Evolutionary conservation across 2,888 invertebrate genomes (phyloP).

Genomic region (Dolichopus griseipennis): DNA sequence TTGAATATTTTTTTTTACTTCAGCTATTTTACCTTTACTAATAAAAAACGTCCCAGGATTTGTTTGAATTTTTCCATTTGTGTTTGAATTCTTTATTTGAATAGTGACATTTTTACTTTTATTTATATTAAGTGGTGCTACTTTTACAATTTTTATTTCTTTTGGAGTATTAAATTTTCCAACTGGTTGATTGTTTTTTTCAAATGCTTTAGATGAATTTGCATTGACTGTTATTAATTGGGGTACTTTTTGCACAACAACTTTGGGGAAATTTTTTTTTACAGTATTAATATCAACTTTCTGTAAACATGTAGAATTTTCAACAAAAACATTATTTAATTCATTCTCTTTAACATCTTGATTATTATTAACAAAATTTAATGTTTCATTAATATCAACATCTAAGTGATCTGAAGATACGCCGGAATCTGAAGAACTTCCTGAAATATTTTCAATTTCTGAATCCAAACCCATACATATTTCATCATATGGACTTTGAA

Average conservation of each 20-base stretch:
- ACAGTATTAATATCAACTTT: background rate
- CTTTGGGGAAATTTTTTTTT: conserved; percentile 21
- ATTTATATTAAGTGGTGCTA: conserved; percentile 24
- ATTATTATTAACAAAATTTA: conserved; percentile 14
- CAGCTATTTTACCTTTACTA: conserved; percentile 24
- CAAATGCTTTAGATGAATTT: background rate
- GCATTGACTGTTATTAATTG: conserved; percentile 23
- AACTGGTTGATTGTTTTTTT: background rate
- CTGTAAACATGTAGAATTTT: conserved; percentile 8
- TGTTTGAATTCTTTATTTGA: conserved; percentile 26
- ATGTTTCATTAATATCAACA: conserved; percentile 23
- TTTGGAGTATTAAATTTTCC: background rate
- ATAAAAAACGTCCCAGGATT: conserved; percentile 25
- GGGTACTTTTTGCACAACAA: conserved; percentile 27
- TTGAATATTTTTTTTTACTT: conserved; percentile 26
- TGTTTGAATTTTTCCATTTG: conserved; percentile 25
- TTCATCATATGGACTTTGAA: background rate
- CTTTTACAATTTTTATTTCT: conserved; percentile 26
- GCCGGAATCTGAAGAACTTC: conserved; percentile 56
- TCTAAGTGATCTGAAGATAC: conserved; percentile 55
- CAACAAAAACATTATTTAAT: conserved; percentile 20
- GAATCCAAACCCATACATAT: conserved; percentile 7
- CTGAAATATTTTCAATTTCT: conserved; percentile 23
- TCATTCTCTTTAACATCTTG: conserved; percentile 23
- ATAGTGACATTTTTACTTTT: conserved; percentile 26